phyloP scores from a whole-genome alignment of 2,797 vertebrate genomes.

The Melanotaenia boesemani region DNA sequence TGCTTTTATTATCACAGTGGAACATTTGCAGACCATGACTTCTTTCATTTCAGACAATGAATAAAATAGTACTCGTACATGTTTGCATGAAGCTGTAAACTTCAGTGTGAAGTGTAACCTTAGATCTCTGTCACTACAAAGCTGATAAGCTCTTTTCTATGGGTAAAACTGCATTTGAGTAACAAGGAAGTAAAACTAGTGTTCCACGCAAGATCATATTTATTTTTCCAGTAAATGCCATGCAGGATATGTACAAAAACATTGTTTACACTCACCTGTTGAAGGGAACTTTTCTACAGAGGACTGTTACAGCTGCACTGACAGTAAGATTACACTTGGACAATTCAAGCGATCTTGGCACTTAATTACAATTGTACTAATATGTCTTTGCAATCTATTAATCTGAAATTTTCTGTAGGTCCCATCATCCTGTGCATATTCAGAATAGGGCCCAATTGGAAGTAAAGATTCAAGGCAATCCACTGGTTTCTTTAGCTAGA shows the following conservation, averaged over 20 bases:
- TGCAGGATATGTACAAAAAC: neutral
- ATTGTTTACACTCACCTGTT: slow-evolving; percentile 12
- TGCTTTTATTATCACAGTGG: slow-evolving; percentile 29
- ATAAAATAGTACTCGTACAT: slow-evolving; percentile 51
- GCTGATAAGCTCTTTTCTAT: slow-evolving; percentile 26
- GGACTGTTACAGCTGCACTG: neutral
- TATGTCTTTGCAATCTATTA: too few relatives aligned
- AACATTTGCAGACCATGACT: slow-evolving; percentile 21
- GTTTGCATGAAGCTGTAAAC: slow-evolving; percentile 60
- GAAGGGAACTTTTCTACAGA: neutral
- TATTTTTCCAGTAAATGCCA: slow-evolving; percentile 34
- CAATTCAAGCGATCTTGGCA: neutral
- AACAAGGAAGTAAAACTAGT: slow-evolving; percentile 53
- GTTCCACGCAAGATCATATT: slow-evolving; percentile 46
- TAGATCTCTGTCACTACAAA: slow-evolving; percentile 54
- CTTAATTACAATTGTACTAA: too few relatives aligned
- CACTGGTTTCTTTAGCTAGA: too few relatives aligned
- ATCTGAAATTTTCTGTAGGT: too few relatives aligned
- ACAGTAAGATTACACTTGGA: neutral
- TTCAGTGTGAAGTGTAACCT: slow-evolving; percentile 58
- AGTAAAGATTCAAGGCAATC: too few relatives aligned
- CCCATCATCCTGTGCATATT: too few relatives aligned
- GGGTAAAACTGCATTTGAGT: slow-evolving; percentile 39
- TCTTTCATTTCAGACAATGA: slow-evolving; percentile 33
- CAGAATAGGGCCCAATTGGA: too few relatives aligned